Conservation (phyloP, 1,140 invertebrate genomes). For the Andricus grossulariae region DNA sequence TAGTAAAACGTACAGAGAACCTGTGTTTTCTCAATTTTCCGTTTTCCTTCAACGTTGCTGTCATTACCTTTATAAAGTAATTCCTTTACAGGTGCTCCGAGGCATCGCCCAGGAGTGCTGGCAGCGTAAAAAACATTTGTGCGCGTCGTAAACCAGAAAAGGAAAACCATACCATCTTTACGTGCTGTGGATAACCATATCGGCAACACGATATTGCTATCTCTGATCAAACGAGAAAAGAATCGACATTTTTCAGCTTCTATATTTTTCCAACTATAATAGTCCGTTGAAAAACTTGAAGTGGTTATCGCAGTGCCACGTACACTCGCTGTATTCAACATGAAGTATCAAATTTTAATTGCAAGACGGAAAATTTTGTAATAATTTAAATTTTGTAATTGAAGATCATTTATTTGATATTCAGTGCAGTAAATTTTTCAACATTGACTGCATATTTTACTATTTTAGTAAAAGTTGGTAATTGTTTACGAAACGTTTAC, state of each 20-base stretch:
- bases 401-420: no score
- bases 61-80: constrained; percentile 23
- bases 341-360: no score
- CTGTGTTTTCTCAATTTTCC: no score
- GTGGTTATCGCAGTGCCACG: background rate
- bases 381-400: no score
- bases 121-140: constrained; percentile 21
- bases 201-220: constrained; percentile 27
- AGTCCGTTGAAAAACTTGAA: background rate
- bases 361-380: no score
- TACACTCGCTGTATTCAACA: no score
- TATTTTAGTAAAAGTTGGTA: no score
- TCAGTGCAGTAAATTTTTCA: no score
- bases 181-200: constrained; percentile 25
- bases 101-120: background rate
- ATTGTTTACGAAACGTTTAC: no score
- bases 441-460: no score
- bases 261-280: background rate
- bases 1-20: no score
- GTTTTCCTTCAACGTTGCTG: background rate
- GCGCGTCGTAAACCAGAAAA: constrained; percentile 19
- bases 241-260: constrained; percentile 12
- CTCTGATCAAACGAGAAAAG: constrained; percentile 24
- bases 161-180: constrained; percentile 21
- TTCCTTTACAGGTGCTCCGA: constrained; percentile 1